Percentiles rank a stretch among this genome's conserved stretches.
Conservation (phyloP, 1,140 invertebrate genomes). For the Drosophila ohnishii region DNA sequence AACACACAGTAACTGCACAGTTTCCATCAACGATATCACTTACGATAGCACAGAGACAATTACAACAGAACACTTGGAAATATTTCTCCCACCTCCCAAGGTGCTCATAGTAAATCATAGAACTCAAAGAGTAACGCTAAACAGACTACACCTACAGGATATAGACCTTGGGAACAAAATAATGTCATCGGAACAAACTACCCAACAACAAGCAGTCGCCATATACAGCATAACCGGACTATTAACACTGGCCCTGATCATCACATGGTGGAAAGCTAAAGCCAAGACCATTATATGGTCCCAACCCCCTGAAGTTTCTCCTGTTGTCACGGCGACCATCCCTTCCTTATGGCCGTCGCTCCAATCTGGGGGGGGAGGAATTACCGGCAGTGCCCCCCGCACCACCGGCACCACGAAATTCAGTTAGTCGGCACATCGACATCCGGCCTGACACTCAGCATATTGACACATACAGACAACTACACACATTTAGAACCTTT, state of each 20-base stretch:
- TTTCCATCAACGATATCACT: neutral
- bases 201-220: neutral
- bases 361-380: too few species aligned
- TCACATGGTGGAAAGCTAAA: neutral
- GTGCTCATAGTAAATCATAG: neutral
- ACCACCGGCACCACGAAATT: too few species aligned
- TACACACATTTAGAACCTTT: too few species aligned
- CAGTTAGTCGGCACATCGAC: too few species aligned
- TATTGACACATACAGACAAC: too few species aligned
- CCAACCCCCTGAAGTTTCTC: neutral
- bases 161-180: conserved; percentile 1
- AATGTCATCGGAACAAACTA: neutral
- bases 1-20: neutral
- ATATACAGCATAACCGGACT: neutral
- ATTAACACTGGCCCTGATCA: neutral
- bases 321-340: conserved; percentile 1
- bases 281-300: neutral
- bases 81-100: neutral
- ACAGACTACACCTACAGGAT: neutral
- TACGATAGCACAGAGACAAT: neutral
- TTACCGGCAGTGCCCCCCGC: too few species aligned
- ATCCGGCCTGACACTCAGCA: too few species aligned
- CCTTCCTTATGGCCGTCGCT: neutral
- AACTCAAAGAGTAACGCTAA: neutral
- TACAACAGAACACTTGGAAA: neutral